These are phyloP conservation scores for Drosophila nr. perissopoda DNA, from an alignment of 2,888 invertebrate genomes.

Conservation along the genomic window DNA sequence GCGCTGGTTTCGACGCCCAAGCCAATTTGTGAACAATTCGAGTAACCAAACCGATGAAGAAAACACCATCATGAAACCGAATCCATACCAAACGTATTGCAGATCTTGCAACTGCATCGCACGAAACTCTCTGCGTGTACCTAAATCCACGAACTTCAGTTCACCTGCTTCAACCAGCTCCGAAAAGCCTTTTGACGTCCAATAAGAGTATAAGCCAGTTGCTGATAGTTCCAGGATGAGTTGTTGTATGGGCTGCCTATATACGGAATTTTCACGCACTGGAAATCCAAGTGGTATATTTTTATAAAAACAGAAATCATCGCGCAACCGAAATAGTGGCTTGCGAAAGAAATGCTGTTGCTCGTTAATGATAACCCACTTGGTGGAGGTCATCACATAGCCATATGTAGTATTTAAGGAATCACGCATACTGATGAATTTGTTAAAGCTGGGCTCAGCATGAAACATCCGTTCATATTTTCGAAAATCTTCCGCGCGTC, in stretches of 20 bases:
- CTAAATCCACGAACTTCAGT: conserved; percentile 61
- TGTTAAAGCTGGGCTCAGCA: conserved; percentile 52
- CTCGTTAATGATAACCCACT: conserved; percentile 73
- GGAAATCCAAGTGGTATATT: conserved; percentile 77
- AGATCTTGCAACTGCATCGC: conserved; percentile 75
- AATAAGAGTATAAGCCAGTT: conserved; percentile 62
- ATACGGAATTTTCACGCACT: conserved; percentile 77
- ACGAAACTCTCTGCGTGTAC: conserved; percentile 54
- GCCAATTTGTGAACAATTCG: conserved; percentile 43
- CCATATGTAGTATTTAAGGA: conserved; percentile 68
- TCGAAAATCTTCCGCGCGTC: conserved; percentile 29
- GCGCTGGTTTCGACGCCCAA: neutral
- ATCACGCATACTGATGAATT: conserved; percentile 68
- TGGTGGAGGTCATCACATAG: conserved; percentile 67
- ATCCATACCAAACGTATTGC: conserved; percentile 72
- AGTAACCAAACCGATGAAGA: conserved; percentile 53
- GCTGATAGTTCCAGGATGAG: conserved; percentile 67
- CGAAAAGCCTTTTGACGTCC: conserved; percentile 61
- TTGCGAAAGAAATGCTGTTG: conserved; percentile 78
- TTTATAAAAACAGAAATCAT: conserved; percentile 75
- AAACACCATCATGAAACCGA: conserved; percentile 55
- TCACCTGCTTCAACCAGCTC: conserved; percentile 72
- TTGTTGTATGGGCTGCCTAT: conserved; percentile 52
- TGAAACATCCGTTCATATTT: conserved; percentile 73
- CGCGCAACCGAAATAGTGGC: conserved; percentile 69